Base-by-base conservation (phyloP, 2,797 vertebrate genomes). In the Acridotheres tristis region DNA sequence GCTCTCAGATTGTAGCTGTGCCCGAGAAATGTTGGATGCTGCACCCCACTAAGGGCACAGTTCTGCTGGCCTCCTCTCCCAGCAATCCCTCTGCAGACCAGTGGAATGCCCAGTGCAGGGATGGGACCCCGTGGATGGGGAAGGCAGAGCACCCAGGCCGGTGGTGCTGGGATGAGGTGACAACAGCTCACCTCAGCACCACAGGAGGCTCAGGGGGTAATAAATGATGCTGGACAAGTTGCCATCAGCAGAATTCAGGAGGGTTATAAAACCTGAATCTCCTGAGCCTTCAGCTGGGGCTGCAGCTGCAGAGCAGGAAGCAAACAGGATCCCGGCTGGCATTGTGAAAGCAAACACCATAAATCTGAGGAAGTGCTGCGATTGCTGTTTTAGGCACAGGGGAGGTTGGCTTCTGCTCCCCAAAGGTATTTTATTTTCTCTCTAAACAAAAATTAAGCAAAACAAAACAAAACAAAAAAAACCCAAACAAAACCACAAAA, bases 291-390 rank as follows among this genome's bases (percentile, higher is more conserved):
- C 78, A 92, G 74, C 85, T 86, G 88, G 62, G 51, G 32, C 54
- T 90, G 90, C 95, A 94, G 95, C 95, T 96, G 96, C 94, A 91
- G 80, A 88, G 85, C 94, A 96, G 94, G 96, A 96, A 96, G 96
- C 94, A 94, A 96, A 94, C 94, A 96, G 92, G 91, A 96, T 96
- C 89, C 58, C 2, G 63, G 89, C 89, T 96, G 95, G 95, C 96
- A 94, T 94, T 89, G 92, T 94, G 94, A 97, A 90, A 96, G 94
- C 95, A 96, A 96, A 94, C 94, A 95, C 89, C 93, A 88, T 97
- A 97, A 94, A 95, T 89, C 94, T 42, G 0, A 96, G 95, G 96
- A 96, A 95, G 91, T 96, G 94, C 89, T 87, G 75, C 0, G 27
- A 93, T 81, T 93, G 94, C 94, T 96, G 90, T 91, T 96, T 97